Conservation (phyloP, 1,140 invertebrate genomes). For the Pinna nobilis region DNA sequence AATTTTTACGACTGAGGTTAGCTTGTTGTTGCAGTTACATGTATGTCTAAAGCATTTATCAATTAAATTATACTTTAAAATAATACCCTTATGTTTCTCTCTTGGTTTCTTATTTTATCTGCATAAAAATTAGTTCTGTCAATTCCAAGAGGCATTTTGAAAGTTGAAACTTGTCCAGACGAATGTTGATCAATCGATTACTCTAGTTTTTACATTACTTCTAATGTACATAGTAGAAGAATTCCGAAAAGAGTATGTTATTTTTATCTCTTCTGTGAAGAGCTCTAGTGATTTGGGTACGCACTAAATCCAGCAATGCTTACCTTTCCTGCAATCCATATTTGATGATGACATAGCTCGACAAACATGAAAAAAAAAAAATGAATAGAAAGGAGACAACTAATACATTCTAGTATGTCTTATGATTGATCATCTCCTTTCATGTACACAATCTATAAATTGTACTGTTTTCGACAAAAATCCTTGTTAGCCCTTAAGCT, state of each 20-base stretch:
- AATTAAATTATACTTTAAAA: background rate
- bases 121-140: conserved; percentile 58
- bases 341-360: too few relatives aligned
- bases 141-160: conserved; percentile 56
- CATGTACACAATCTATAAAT: too few relatives aligned
- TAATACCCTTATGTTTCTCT: conserved; percentile 52
- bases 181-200: background rate
- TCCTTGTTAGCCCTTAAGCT: too few relatives aligned
- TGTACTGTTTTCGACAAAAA: too few relatives aligned
- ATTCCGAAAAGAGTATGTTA: background rate
- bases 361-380: too few relatives aligned
- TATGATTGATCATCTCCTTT: too few relatives aligned
- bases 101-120: conserved; percentile 57
- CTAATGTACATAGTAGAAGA: background rate
- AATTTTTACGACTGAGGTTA: too few relatives aligned
- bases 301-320: background rate
- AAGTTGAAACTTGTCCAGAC: background rate
- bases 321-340: too few relatives aligned
- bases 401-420: too few relatives aligned
- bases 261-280: background rate
- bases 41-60: background rate
- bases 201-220: conserved; percentile 12
- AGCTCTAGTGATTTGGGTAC: background rate
- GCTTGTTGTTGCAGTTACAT: too few relatives aligned
- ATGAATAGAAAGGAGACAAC: too few relatives aligned